A percentile compares a stretch with the other conserved stretches of the same genome.
Evolutionary conservation across 2,888 invertebrate species (phyloP).

Genomic region (Lacanobia oleracea): DNA sequence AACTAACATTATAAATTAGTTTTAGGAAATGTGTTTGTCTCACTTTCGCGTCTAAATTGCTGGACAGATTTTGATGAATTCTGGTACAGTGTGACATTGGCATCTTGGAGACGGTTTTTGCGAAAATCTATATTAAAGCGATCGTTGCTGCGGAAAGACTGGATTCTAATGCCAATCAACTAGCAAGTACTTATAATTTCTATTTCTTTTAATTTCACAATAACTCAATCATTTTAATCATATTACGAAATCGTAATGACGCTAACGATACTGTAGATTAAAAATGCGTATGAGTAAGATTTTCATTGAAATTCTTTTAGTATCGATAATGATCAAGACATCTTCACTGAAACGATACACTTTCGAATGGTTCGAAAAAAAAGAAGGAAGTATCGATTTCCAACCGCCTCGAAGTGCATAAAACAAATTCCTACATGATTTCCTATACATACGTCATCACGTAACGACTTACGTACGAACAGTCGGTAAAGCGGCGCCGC

Average conservation of each 20-base stretch:
- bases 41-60: too few relatives aligned
- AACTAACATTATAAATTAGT: too few relatives aligned
- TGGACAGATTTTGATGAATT: too few relatives aligned
- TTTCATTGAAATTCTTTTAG: slow-evolving; percentile 17
- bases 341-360: slow-evolving; percentile 12
- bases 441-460: slow-evolving; percentile 46
- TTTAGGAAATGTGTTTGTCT: too few relatives aligned
- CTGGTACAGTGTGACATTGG: not conserved
- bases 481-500: slow-evolving; percentile 24
- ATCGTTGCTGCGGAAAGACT: too few relatives aligned
- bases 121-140: too few relatives aligned
- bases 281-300: not conserved
- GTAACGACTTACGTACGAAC: slow-evolving; percentile 53
- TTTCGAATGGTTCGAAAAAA: slow-evolving; percentile 10
- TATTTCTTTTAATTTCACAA: slow-evolving; percentile 21
- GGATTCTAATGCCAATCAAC: not conserved
- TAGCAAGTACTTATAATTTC: too few relatives aligned
- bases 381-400: slow-evolving; percentile 19
- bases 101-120: too few relatives aligned
- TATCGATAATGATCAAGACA: not conserved
- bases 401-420: slow-evolving; percentile 34
- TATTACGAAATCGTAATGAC: not conserved
- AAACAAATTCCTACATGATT: slow-evolving; percentile 41
- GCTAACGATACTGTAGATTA: not conserved
- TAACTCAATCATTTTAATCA: slow-evolving; percentile 5